Evolutionary conservation across 2,113 vertebrate genomes (phyloP).

Genomic region (Cyrtonyx montezumae): DNA sequence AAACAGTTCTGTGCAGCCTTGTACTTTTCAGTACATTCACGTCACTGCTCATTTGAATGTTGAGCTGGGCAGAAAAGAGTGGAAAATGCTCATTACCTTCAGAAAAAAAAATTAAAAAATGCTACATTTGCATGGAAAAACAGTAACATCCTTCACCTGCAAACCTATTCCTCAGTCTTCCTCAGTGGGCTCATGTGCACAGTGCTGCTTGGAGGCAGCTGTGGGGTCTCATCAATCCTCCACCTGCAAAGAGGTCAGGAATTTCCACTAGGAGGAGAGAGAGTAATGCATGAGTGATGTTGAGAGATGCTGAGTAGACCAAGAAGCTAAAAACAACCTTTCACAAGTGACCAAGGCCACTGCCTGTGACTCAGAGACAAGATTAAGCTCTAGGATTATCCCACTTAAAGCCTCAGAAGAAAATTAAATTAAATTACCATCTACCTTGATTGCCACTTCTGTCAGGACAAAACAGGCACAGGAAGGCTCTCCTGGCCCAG

Average conservation of each 20-base stretch:
- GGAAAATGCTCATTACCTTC: neutral
- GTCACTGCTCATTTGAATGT: neutral
- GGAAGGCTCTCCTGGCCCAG: neutral
- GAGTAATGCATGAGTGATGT: neutral
- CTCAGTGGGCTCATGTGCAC: neutral
- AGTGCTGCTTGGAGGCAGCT: neutral
- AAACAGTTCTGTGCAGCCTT: neutral
- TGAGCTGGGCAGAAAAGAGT: neutral
- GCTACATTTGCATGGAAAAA: neutral
- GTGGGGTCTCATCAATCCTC: neutral
- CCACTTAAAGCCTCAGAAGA: constrained; percentile 5
- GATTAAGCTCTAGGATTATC: constrained; percentile 26
- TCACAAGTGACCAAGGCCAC: neutral
- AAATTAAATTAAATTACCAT: constrained; percentile 25
- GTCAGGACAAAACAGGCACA: neutral
- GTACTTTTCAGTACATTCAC: no score
- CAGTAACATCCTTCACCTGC: neutral
- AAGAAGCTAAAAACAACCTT: neutral
- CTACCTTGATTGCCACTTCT: neutral
- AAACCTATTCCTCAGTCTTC: neutral
- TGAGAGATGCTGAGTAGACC: neutral
- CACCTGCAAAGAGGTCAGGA: neutral
- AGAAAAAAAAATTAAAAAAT: neutral
- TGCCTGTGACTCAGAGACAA: neutral
- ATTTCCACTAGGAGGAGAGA: neutral